Evolutionary conservation across 1,140 invertebrate genomes (phyloP).

Genomic region (Belonocnema kinseyi): DNA sequence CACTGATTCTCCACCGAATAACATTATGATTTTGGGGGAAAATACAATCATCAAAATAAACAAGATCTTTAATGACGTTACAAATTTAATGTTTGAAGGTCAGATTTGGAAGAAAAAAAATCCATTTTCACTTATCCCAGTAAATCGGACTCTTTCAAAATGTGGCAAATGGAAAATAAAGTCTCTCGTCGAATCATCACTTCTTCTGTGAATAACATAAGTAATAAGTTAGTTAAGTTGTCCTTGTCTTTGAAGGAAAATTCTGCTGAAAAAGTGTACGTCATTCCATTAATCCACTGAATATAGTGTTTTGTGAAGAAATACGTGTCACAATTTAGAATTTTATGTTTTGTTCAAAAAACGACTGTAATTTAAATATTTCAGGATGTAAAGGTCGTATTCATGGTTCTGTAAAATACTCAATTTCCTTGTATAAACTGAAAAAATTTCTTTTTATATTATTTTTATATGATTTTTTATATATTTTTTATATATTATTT

Average conservation of each 20-base stretch:
- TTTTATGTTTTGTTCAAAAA: too few species aligned
- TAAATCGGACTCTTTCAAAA: conserved; percentile 38
- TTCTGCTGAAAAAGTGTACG: background rate
- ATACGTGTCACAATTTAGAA: too few species aligned
- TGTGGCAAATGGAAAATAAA: conserved; percentile 35
- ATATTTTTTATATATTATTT: too few species aligned
- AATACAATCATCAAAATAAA: conserved; percentile 33
- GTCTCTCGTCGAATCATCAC: background rate
- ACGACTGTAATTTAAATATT: too few species aligned
- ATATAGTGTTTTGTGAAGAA: too few species aligned
- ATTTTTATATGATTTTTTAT: too few species aligned
- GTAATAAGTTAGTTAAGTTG: background rate
- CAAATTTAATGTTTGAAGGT: conserved; percentile 34
- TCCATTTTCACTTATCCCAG: conserved; percentile 42
- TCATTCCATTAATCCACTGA: background rate
- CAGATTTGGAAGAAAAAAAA: conserved; percentile 30
- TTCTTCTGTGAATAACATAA: background rate
- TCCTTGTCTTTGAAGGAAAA: background rate
- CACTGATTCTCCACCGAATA: conserved; percentile 32
- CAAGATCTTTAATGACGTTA: conserved; percentile 11
- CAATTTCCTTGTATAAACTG: too few species aligned
- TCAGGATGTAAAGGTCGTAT: too few species aligned
- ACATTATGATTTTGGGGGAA: conserved; percentile 35
- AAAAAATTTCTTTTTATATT: too few species aligned
- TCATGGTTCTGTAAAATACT: too few species aligned